These are phyloP conservation scores for Urocyon cinereoargenteus DNA, from an alignment of 2,797 vertebrate genomes.

Conservation along the genomic window DNA sequence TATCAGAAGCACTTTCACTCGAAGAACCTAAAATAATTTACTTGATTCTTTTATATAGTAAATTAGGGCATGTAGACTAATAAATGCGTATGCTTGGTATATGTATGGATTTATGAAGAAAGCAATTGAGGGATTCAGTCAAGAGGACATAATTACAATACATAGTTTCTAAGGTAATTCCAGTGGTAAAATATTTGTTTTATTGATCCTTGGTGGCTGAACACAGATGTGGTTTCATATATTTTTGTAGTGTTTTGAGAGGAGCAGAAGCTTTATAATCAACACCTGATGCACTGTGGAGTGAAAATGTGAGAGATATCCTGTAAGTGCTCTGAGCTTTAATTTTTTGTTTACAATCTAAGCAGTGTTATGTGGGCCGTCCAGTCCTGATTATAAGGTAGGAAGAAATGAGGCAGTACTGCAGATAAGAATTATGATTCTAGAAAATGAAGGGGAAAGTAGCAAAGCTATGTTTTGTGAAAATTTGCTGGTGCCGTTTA, in stretches of 20 bases:
- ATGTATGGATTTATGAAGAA: slow-evolving; percentile 69
- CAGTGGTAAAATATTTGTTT: slow-evolving; percentile 60
- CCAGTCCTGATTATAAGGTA: slow-evolving; percentile 77
- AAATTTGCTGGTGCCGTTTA: slow-evolving; percentile 86
- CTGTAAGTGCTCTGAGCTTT: slow-evolving; percentile 85
- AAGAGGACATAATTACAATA: slow-evolving; percentile 49
- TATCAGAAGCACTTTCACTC: slow-evolving; percentile 78
- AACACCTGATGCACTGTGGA: slow-evolving; percentile 80
- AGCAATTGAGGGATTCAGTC: slow-evolving; percentile 51
- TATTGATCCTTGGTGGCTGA: slow-evolving; percentile 67
- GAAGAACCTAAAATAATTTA: slow-evolving; percentile 78
- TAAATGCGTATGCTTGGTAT: slow-evolving; percentile 62
- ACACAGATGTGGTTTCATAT: slow-evolving; percentile 72
- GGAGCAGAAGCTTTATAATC: slow-evolving; percentile 87
- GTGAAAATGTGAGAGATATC: slow-evolving; percentile 84
- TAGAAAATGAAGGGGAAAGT: slow-evolving; percentile 83
- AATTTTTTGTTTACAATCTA: slow-evolving; percentile 88
- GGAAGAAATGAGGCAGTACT: slow-evolving; percentile 80
- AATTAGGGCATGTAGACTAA: slow-evolving; percentile 56
- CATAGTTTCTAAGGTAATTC: slow-evolving; percentile 45
- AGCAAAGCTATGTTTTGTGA: slow-evolving; percentile 83
- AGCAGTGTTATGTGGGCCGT: slow-evolving; percentile 84
- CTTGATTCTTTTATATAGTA: slow-evolving; percentile 39
- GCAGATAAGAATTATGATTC: slow-evolving; percentile 74
- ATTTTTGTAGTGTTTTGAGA: slow-evolving; percentile 86